Conservation (phyloP, 2,113 vertebrate species). For the Chlamydotis undulata region DNA sequence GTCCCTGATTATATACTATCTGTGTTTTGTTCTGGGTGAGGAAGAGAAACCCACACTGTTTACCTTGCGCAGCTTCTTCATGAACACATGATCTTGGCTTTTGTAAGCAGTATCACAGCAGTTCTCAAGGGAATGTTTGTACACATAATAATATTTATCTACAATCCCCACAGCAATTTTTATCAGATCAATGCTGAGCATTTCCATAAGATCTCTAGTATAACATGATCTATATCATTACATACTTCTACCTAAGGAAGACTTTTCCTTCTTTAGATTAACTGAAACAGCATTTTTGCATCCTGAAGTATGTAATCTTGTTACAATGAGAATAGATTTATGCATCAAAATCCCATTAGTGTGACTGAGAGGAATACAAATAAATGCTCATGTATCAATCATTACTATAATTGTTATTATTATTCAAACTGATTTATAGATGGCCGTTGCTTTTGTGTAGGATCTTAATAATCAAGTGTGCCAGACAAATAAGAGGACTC, state of each 20-base stretch:
- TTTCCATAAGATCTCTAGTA: conserved; percentile 7
- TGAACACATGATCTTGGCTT: background rate
- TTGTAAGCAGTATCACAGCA: background rate
- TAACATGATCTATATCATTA: background rate
- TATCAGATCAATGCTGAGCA: conserved; percentile 21
- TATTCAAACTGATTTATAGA: conserved; percentile 39
- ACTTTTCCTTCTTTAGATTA: background rate
- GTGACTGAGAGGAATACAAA: conserved; percentile 17
- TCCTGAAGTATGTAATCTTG: background rate
- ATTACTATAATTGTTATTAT: conserved; percentile 38
- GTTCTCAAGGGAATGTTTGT: conserved; percentile 48
- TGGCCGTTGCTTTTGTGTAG: background rate
- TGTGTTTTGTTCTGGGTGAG: background rate
- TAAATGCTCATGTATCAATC: conserved; percentile 31
- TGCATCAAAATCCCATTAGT: conserved; percentile 26
- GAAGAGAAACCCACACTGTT: conserved; percentile 11
- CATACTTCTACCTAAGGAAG: background rate
- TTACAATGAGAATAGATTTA: background rate
- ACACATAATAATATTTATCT: conserved; percentile 28
- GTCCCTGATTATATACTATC: background rate
- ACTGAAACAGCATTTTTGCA: conserved; percentile 9
- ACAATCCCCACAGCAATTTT: background rate
- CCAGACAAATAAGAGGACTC: background rate
- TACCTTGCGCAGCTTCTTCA: background rate
- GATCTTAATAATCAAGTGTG: background rate